These are phyloP conservation scores for Alosa alosa DNA, from an alignment of 2,113 vertebrate species.

Conservation along the genomic window DNA sequence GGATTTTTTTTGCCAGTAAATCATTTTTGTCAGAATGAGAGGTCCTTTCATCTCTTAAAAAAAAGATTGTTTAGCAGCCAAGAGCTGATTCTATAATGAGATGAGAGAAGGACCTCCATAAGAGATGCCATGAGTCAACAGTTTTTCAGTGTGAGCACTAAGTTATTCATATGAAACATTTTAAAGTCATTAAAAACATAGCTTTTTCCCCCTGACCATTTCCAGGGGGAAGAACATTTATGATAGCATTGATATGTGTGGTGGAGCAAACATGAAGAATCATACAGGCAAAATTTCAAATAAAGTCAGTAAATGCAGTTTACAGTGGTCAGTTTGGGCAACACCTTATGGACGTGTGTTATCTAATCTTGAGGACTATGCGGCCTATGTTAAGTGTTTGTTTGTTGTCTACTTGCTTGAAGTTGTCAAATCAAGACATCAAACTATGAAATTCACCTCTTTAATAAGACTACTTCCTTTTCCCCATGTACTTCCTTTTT, in stretches of 20 bases:
- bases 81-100: background rate
- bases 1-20: slow-evolving; percentile 33
- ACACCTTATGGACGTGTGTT: no score
- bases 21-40: slow-evolving; percentile 28
- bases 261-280: no score
- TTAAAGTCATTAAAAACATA: background rate
- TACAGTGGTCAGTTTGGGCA: no score
- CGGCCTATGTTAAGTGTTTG: no score
- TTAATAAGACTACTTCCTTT: no score
- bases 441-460: no score
- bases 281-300: no score
- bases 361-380: no score
- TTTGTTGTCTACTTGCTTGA: no score
- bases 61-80: slow-evolving; percentile 22
- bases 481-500: no score
- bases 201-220: background rate
- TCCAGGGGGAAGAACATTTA: background rate
- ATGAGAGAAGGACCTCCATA: background rate
- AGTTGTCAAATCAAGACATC: no score
- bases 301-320: no score
- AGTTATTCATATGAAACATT: slow-evolving; percentile 16
- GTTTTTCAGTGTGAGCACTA: background rate
- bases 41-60: background rate
- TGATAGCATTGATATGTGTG: background rate
- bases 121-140: background rate